Conservation (phyloP, 2,888 invertebrate genomes). For the Pegoplata infirma region DNA sequence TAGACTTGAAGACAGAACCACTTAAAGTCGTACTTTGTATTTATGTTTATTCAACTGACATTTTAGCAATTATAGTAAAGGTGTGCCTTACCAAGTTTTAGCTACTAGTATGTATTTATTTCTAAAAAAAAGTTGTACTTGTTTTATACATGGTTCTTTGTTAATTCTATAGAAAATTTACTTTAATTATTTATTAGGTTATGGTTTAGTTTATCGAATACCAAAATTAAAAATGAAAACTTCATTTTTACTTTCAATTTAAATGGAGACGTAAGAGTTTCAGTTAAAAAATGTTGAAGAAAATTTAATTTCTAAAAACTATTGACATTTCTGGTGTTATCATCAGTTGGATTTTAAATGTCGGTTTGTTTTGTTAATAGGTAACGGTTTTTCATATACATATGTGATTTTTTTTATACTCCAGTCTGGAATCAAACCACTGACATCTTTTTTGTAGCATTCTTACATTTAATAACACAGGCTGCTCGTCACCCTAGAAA, state of each 20-base stretch:
- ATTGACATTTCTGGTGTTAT: no score
- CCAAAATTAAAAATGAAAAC: not conserved
- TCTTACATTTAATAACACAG: no score
- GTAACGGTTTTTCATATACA: no score
- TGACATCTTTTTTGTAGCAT: no score
- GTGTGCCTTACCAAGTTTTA: conserved; percentile 31
- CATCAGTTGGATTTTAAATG: no score
- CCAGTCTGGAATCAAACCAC: no score
- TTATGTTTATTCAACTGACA: conserved; percentile 49
- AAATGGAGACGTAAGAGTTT: not conserved
- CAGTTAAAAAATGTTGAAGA: no score
- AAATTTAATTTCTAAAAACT: no score
- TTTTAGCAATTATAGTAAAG: conserved; percentile 52
- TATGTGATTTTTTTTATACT: no score
- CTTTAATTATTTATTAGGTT: not conserved
- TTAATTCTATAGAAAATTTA: not conserved
- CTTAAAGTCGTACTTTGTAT: conserved; percentile 5
- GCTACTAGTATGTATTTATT: not conserved
- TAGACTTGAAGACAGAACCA: conserved; percentile 39
- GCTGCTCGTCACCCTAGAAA: no score
- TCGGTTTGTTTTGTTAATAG: no score
- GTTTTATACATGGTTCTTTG: conserved; percentile 11
- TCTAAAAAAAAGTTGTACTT: no score
- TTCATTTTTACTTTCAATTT: not conserved
- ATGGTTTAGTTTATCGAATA: conserved; percentile 27